Percentiles rank a stretch among this genome's conserved stretches.
These are phyloP conservation scores for Platysternon megacephalum DNA, from an alignment of 2,113 vertebrate species.

Conservation along the genomic window DNA sequence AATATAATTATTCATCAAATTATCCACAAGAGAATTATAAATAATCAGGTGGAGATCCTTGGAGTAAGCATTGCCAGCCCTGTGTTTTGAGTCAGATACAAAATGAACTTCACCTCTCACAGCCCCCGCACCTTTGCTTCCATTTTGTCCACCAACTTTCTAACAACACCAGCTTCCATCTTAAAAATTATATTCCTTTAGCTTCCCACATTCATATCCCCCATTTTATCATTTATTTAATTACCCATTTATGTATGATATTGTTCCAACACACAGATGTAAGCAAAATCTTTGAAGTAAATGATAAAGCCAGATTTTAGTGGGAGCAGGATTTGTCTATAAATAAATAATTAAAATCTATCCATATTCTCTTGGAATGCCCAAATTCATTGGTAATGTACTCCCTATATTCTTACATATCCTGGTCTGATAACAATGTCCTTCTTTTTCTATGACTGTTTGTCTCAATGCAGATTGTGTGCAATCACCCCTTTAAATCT, in stretches of 20 bases:
- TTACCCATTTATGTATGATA: conserved; percentile 32
- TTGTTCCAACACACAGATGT: neutral
- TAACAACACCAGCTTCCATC: neutral
- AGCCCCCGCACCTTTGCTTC: neutral
- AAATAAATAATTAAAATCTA: neutral
- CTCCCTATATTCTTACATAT: neutral
- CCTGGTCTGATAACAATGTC: neutral
- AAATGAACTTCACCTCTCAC: neutral
- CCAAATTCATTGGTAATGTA: neutral
- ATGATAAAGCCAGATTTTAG: neutral
- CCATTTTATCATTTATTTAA: conserved; percentile 30
- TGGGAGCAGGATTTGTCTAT: neutral
- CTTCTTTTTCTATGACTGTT: neutral
- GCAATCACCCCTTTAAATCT: neutral
- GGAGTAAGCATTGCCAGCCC: neutral
- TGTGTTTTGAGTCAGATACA: neutral
- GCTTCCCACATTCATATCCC: conserved; percentile 15
- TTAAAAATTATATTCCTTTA: conserved; percentile 8
- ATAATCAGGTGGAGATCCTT: neutral
- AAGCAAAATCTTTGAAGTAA: neutral
- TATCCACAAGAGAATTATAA: neutral
- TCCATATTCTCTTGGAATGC: neutral
- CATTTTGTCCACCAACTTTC: neutral
- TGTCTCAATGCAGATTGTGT: neutral
- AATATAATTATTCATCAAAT: neutral